Percentiles rank a stretch among this genome's conserved stretches.
phyloP scores from a whole-genome alignment of 2,888 invertebrate genomes.

The Ennomos quercinarius region DNA sequence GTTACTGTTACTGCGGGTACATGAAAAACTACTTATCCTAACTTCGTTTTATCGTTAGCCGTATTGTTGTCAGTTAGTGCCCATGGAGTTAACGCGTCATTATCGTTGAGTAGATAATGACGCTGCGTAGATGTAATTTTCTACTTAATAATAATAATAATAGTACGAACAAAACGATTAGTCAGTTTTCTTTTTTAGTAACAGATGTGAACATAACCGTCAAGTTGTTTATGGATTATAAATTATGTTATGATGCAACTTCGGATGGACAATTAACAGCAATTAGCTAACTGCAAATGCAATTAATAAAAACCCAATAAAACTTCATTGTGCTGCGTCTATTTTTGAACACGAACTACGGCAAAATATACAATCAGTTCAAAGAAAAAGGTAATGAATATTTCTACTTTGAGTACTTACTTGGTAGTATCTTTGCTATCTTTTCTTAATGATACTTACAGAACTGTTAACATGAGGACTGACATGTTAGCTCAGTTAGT shows the following conservation, averaged over 20 bases:
- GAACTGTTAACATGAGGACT: too few species aligned
- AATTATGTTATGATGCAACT: not conserved
- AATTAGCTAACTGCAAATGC: slow-evolving; percentile 41
- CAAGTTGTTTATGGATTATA: too few species aligned
- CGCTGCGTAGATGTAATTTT: not conserved
- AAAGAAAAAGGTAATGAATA: too few species aligned
- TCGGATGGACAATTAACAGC: slow-evolving; percentile 23
- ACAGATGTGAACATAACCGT: too few species aligned
- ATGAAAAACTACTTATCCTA: slow-evolving; percentile 82
- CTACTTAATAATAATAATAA: too few species aligned
- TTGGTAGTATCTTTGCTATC: too few species aligned
- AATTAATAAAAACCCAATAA: slow-evolving; percentile 41
- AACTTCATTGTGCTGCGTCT: slow-evolving; percentile 19
- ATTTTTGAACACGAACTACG: slow-evolving; percentile 20
- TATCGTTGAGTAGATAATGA: slow-evolving; percentile 55
- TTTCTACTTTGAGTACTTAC: too few species aligned
- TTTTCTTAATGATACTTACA: too few species aligned
- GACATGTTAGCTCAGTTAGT: too few species aligned
- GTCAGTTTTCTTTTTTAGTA: too few species aligned
- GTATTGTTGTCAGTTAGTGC: slow-evolving; percentile 71
- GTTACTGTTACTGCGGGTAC: slow-evolving; percentile 56
- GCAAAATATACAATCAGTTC: too few species aligned
- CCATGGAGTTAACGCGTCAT: slow-evolving; percentile 61
- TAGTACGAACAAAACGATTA: too few species aligned
- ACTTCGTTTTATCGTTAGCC: slow-evolving; percentile 77